These are phyloP conservation scores for Donacobius atricapilla DNA, from an alignment of 2,113 vertebrate species.

Conservation along the genomic window DNA sequence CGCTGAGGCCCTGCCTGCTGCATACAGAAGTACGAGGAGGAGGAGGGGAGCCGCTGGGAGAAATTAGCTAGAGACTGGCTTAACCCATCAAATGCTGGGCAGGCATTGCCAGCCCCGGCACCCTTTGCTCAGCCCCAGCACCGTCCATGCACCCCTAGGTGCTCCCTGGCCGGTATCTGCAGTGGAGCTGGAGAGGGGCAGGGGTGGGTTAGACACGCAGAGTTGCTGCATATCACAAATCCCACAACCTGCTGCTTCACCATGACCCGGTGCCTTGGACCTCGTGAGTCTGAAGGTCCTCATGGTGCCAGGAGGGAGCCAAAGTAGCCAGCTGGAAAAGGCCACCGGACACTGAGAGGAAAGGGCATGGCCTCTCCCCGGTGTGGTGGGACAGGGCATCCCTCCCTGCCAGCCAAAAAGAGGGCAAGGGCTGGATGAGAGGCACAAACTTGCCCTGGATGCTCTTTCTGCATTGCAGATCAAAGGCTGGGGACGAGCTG, in stretches of 20 bases:
- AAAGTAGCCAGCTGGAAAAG: neutral
- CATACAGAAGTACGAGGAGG: conserved; percentile 64
- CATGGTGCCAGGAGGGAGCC: neutral
- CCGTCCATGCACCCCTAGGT: neutral
- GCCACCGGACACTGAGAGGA: neutral
- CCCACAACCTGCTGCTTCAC: neutral
- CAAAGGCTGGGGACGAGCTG: conserved; percentile 36
- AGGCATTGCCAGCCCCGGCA: neutral
- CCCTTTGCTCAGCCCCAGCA: neutral
- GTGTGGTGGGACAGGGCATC: neutral
- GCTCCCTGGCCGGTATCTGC: neutral
- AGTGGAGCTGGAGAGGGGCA: neutral
- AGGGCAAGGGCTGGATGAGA: neutral
- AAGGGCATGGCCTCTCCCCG: neutral
- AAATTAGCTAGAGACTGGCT: conserved; percentile 46
- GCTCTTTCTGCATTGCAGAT: conserved; percentile 59
- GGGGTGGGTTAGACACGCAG: accelerated
- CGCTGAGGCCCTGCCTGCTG: conserved; percentile 66
- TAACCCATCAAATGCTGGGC: conserved; percentile 63
- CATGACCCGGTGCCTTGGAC: neutral
- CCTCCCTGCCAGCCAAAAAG: neutral
- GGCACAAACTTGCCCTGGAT: neutral
- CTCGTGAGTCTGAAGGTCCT: neutral
- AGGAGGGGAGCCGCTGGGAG: conserved; percentile 46
- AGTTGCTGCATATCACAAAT: accelerated